phyloP scores from a whole-genome alignment of 2,797 vertebrate genomes.

The Dallia pectoralis region DNA sequence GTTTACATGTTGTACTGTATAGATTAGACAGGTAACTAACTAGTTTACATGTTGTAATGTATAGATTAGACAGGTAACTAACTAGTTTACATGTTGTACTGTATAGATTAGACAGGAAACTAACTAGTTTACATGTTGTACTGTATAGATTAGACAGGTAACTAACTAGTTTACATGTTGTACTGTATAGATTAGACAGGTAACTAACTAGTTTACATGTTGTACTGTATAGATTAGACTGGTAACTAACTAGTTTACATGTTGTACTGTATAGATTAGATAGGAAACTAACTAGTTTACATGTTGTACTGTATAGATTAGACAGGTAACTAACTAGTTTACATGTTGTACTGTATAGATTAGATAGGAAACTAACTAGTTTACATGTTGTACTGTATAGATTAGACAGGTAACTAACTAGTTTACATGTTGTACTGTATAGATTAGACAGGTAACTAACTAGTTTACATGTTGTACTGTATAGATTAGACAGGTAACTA shows the following conservation, averaged over 20 bases:
- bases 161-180: no score
- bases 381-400: slow-evolving; percentile 40
- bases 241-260: no score
- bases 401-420: no score
- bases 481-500: no score
- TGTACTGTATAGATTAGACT: no score
- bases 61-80: no score
- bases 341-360: background rate
- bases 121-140: slow-evolving; percentile 78
- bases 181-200: background rate
- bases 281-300: slow-evolving; percentile 81
- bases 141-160: no score
- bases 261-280: background rate
- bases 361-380: slow-evolving; percentile 76
- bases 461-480: slow-evolving; percentile 67
- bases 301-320: no score
- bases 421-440: no score
- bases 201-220: slow-evolving; percentile 81
- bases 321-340: no score
- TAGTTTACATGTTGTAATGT: slow-evolving; percentile 67
- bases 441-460: slow-evolving; percentile 63
- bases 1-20: no score
- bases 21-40: slow-evolving; percentile 63
- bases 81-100: no score
- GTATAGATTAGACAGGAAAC: slow-evolving; percentile 21